Base-by-base conservation (phyloP, 2,888 invertebrate species). In the Mesorhabditis belari region DNA sequence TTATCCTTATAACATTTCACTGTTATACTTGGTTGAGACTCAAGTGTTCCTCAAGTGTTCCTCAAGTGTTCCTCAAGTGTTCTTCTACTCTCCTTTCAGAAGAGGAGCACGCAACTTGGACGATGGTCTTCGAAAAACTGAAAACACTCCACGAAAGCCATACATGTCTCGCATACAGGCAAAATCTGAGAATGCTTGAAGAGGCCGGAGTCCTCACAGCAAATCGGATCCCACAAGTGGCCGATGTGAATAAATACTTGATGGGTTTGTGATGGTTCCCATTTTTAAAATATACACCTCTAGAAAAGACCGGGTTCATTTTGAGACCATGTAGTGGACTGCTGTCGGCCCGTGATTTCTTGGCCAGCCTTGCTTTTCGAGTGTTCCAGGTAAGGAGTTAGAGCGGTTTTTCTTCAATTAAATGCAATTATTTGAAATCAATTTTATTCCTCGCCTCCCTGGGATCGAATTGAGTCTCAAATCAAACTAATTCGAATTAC, bases 251-350 rank as follows among this genome's bases (percentile, higher is more conserved):
- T 76, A 88, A 87, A 80, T 96, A 94, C 85, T 85, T 96, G 70
- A 89, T 90, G 83, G 87, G 87, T 86, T 52, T 50, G 58, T 50
- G 29, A 28, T 35, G 21, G 5, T n/a, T n/a, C n/a, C n/a, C n/a
- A n/a, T n/a, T n/a, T n/a, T n/a, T n/a, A n/a, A n/a, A n/a, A n/a
- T n/a, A n/a, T n/a, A n/a, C n/a, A 23, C 23, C 58, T 70, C 25
- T 55, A 75, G 79, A 68, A 49, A 67, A 65, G 81, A 95, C 95
- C 3, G 98, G 98, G 5, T 99, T 98, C 85, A 89, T 90, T 35
- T 86, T 99, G 57, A 88, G 98, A 66, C 98, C 98, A 0, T 98
- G 95, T 3, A 95, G 96, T 54, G 98, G 98, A 50, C 87, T 98
- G 3, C 86, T 98, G 64, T 95, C 96, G 0, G 94, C 98, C 29